phyloP scores from a whole-genome alignment of 2,797 vertebrate species.

The Chrysocyon brachyurus region DNA sequence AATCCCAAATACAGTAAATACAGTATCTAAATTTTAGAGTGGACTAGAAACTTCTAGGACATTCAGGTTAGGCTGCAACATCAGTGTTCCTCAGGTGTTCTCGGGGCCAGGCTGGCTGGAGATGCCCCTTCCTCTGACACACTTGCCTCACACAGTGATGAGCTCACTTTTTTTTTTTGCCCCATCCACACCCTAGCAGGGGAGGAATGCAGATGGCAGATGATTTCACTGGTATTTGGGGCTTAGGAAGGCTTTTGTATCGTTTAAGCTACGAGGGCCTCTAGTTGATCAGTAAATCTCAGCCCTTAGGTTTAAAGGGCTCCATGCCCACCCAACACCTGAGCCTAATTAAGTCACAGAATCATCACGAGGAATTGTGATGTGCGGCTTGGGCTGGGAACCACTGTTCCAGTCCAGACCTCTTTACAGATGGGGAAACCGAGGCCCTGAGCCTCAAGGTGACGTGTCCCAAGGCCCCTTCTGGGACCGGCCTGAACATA shows the following conservation, averaged over 20 bases:
- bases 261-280: background rate
- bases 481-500: background rate
- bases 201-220: background rate
- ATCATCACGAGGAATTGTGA: background rate
- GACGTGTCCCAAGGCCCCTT: background rate
- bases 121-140: background rate
- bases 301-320: background rate
- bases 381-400: background rate
- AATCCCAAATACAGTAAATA: background rate
- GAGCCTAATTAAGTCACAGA: background rate
- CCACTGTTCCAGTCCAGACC: background rate
- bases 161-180: background rate
- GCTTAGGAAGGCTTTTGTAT: background rate
- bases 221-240: background rate
- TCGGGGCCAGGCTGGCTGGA: background rate
- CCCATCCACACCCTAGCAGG: background rate
- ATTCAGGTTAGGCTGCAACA: background rate
- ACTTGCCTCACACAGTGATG: background rate
- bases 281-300: background rate
- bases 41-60: background rate
- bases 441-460: background rate
- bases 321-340: background rate
- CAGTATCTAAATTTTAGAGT: background rate
- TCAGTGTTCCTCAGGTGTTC: background rate
- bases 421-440: background rate